A percentile compares a stretch with the other conserved stretches of the same genome.
These are phyloP conservation scores for Parauchenoglanis ngamensis DNA, from an alignment of 2,797 vertebrate genomes.

Conservation along the genomic window DNA sequence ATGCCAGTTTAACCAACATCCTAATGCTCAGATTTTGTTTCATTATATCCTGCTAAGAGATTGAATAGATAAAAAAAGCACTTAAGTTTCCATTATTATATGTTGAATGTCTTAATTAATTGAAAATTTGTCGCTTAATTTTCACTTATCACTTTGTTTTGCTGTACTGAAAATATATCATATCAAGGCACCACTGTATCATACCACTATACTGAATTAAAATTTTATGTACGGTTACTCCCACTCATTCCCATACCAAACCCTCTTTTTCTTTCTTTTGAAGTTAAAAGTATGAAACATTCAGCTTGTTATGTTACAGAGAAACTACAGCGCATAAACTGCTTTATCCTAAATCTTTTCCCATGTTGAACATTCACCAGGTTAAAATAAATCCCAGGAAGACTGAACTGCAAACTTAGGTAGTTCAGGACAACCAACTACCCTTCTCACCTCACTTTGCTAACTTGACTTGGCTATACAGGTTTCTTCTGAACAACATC, in stretches of 20 bases:
- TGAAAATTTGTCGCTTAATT: too few relatives aligned
- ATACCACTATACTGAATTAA: too few relatives aligned
- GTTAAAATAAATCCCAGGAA: not conserved
- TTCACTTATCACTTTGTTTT: not conserved
- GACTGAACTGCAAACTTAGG: not conserved
- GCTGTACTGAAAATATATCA: not conserved
- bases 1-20: too few relatives aligned
- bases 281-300: too few relatives aligned
- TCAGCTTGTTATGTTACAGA: not conserved
- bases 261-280: not conserved
- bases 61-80: too few relatives aligned
- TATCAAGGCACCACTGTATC: not conserved
- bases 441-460: not conserved
- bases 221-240: too few relatives aligned
- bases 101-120: too few relatives aligned
- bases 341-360: not conserved
- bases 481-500: too few relatives aligned
- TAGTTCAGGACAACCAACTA: not conserved
- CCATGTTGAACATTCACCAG: not conserved
- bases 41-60: too few relatives aligned
- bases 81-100: too few relatives aligned
- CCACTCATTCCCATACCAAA: not conserved
- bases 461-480: not conserved
- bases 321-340: not conserved
- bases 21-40: too few relatives aligned